These are phyloP conservation scores for Halictus quadricinctus DNA, from an alignment of 2,888 invertebrate species.

Conservation along the genomic window DNA sequence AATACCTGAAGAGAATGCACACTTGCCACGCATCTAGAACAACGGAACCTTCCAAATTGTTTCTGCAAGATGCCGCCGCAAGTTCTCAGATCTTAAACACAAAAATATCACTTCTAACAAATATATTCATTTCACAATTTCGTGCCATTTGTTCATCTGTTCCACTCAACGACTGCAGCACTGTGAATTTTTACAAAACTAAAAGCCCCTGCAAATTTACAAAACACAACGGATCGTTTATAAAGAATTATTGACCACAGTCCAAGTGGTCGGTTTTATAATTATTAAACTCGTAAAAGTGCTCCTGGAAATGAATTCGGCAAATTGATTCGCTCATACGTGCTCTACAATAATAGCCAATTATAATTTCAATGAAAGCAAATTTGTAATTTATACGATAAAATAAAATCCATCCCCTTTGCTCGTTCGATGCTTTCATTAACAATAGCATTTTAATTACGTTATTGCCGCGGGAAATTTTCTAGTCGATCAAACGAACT, in stretches of 20 bases:
- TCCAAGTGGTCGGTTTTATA: neutral
- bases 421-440: neutral
- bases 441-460: neutral
- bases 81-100: too few species aligned
- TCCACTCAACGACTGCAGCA: rapidly evolving
- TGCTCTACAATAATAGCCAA: neutral
- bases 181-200: neutral
- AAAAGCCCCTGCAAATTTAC: neutral
- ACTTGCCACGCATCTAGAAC: neutral
- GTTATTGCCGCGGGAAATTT: neutral
- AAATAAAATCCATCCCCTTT: neutral
- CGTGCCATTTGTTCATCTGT: neutral
- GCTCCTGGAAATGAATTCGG: neutral
- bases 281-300: neutral
- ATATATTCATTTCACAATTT: neutral
- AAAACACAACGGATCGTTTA: neutral
- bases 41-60: neutral
- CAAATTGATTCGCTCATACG: neutral
- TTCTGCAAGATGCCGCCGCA: neutral
- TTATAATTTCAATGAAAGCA: neutral
- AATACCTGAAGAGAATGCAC: neutral
- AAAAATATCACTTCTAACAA: neutral
- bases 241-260: neutral
- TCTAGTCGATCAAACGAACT: neutral
- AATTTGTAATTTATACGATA: neutral